A percentile compares a stretch with the other conserved stretches of the same genome.
Conservation (phyloP, 1,140 invertebrate genomes). For the Trichonephila inaurata region DNA sequence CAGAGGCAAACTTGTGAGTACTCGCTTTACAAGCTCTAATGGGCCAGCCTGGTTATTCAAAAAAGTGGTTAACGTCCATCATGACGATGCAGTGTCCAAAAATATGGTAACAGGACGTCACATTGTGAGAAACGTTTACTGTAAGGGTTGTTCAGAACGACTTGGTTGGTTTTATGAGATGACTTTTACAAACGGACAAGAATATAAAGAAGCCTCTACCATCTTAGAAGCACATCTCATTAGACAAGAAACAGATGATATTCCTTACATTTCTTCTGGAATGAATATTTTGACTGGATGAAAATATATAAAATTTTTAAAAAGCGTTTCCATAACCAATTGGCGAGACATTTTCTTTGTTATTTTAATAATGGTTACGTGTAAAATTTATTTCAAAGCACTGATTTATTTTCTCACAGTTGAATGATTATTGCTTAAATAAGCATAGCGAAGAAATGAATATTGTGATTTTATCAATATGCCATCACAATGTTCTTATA, state of each 20-base stretch:
- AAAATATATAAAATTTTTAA: not conserved
- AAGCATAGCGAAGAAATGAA: too few relatives aligned
- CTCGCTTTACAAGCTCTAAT: not conserved
- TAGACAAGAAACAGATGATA: not conserved
- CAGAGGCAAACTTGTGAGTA: not conserved
- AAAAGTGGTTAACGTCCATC: not conserved
- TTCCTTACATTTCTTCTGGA: not conserved
- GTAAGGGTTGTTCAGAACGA: not conserved
- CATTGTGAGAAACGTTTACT: slow-evolving; percentile 5
- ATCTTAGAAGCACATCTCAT: not conserved
- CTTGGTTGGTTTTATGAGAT: slow-evolving; percentile 44
- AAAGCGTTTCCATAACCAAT: too few relatives aligned
- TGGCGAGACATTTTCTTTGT: too few relatives aligned
- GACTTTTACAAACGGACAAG: not conserved
- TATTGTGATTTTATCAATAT: too few relatives aligned
- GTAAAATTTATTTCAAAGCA: too few relatives aligned
- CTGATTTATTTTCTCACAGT: too few relatives aligned
- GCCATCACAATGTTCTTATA: too few relatives aligned
- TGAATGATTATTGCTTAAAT: too few relatives aligned
- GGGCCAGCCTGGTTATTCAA: not conserved
- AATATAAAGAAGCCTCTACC: slow-evolving; percentile 1
- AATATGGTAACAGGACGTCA: slow-evolving; percentile 17
- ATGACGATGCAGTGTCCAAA: not conserved
- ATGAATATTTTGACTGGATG: not conserved
- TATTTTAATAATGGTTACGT: too few relatives aligned